A percentile compares a stretch with the other conserved stretches of the same genome.
phyloP scores from a whole-genome alignment of 2,797 vertebrate species.

The Steatocranus sp. region DNA sequence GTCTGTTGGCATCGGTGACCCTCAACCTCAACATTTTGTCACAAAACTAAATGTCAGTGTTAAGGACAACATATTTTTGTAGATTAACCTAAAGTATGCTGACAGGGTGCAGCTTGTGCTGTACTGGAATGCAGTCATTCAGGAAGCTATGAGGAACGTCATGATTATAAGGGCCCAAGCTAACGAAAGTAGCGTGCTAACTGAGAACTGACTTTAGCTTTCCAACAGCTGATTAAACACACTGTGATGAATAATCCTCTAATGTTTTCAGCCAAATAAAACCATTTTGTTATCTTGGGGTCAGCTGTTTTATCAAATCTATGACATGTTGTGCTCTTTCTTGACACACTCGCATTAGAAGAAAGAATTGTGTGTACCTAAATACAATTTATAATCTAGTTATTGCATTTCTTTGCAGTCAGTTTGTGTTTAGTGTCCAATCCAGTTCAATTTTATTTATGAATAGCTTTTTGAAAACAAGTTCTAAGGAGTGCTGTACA shows the following conservation, averaged over 20 bases:
- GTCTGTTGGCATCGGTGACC: no score
- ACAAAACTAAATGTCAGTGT: background rate
- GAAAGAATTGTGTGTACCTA: accelerated
- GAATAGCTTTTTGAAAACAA: background rate
- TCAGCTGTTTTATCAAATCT: background rate
- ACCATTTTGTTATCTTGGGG: background rate
- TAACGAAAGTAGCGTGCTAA: background rate
- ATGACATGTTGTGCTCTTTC: background rate
- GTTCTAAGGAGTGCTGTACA: background rate
- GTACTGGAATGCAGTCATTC: background rate
- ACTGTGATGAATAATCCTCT: background rate
- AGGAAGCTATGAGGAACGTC: background rate
- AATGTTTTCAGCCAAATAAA: background rate
- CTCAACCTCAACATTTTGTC: no score
- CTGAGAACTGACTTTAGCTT: background rate
- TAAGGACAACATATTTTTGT: background rate
- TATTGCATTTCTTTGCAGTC: background rate
- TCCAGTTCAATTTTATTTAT: background rate
- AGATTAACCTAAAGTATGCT: background rate
- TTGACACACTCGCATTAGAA: background rate
- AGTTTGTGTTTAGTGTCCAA: background rate
- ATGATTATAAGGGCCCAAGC: no score
- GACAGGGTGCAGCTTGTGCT: background rate
- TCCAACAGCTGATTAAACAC: accelerated
- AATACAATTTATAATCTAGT: background rate